These are phyloP conservation scores for Aphodius granarius DNA, from an alignment of 2,888 invertebrate genomes.

Conservation along the genomic window DNA sequence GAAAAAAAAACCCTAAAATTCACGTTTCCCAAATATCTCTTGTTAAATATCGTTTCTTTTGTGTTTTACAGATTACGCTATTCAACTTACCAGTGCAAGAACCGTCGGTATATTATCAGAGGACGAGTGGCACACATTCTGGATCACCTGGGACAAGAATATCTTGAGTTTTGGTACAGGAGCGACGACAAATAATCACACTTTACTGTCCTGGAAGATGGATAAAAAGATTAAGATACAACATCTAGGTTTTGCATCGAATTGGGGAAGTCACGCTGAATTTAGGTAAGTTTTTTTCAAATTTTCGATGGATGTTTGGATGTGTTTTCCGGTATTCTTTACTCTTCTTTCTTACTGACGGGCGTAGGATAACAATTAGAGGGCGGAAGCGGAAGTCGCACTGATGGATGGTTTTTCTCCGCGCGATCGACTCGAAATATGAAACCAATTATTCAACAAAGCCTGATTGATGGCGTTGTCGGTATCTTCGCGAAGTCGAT, in stretches of 20 bases:
- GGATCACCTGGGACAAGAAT: slow-evolving; percentile 70
- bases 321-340: neutral
- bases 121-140: slow-evolving; percentile 64
- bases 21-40: no score
- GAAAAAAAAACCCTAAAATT: no score
- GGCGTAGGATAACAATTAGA: slow-evolving; percentile 24
- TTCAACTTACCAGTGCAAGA: slow-evolving; percentile 62
- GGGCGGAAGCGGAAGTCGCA: neutral
- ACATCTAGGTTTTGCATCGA: slow-evolving; percentile 65
- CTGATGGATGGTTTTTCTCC: slow-evolving; percentile 23
- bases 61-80: slow-evolving; percentile 60
- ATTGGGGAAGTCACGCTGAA: slow-evolving; percentile 66
- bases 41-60: neutral
- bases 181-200: slow-evolving; percentile 58
- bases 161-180: slow-evolving; percentile 62
- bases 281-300: slow-evolving; percentile 61
- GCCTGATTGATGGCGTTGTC: neutral
- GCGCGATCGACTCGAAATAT: slow-evolving; percentile 24
- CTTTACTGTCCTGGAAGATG: slow-evolving; percentile 63
- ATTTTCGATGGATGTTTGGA: no score
- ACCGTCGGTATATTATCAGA: slow-evolving; percentile 62
- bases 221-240: slow-evolving; percentile 63
- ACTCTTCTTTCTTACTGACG: neutral
- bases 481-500: neutral
- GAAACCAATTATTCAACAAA: slow-evolving; percentile 29